A percentile compares a stretch with the other conserved stretches of the same genome.
phyloP scores from a whole-genome alignment of 2,113 vertebrate species.

The Martes martes region DNA sequence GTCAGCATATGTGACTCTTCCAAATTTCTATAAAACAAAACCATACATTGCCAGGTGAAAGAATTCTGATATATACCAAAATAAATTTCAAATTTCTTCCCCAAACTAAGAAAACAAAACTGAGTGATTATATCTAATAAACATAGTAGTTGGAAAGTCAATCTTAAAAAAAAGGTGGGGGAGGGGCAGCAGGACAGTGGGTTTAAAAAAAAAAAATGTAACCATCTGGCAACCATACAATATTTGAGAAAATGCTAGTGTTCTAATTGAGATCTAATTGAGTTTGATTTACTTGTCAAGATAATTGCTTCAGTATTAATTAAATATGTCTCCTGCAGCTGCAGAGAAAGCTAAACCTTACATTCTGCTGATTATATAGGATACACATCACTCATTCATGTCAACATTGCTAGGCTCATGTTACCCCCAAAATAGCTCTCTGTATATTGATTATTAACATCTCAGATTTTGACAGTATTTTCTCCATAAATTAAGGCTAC shows the following conservation, averaged over 20 bases:
- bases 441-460: constrained; percentile 20
- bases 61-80: neutral
- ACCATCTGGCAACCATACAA: constrained; percentile 82
- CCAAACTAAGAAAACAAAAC: constrained; percentile 50
- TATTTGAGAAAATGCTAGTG: constrained; percentile 73
- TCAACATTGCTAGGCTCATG: neutral
- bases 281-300: constrained; percentile 80
- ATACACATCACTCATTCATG: constrained; percentile 47
- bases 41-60: neutral
- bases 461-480: constrained; percentile 43
- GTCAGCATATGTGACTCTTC: neutral
- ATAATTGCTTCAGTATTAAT: constrained; percentile 83
- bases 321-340: constrained; percentile 78
- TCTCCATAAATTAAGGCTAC: constrained; percentile 43
- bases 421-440: neutral
- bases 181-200: neutral
- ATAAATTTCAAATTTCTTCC: constrained; percentile 31
- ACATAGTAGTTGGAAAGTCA: constrained; percentile 70
- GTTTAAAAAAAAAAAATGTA: constrained; percentile 19
- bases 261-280: constrained; percentile 73
- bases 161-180: neutral
- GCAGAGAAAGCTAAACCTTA: constrained; percentile 63
- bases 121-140: constrained; percentile 73
- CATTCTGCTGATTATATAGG: constrained; percentile 37
- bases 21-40: constrained; percentile 34